Percentiles rank a stretch among this genome's conserved stretches.
These are phyloP conservation scores for Chiloscyllium plagiosum DNA, from an alignment of 2,113 vertebrate genomes.

Conservation along the genomic window DNA sequence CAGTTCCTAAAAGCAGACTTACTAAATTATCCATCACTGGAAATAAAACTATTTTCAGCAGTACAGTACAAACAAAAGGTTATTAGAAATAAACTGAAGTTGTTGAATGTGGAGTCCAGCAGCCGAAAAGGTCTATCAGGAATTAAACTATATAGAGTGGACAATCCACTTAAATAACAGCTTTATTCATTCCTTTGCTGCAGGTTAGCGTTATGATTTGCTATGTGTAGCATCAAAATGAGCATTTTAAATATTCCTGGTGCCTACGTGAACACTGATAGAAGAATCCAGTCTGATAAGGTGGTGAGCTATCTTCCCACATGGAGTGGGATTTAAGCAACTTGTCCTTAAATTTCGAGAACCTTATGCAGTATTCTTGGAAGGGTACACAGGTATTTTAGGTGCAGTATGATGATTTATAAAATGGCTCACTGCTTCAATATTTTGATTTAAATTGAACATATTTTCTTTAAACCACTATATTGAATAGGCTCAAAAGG, in stretches of 20 bases:
- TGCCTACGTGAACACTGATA: neutral
- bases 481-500: neutral
- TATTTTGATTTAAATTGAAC: neutral
- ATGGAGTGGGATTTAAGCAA: neutral
- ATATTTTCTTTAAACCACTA: neutral
- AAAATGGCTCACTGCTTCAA: neutral
- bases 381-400: neutral
- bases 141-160: neutral
- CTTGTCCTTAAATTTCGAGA: no score
- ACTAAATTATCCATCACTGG: neutral
- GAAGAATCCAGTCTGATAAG: neutral
- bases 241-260: neutral
- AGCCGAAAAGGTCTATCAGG: neutral
- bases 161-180: no score
- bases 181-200: no score
- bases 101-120: neutral
- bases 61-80: neutral
- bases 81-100: neutral
- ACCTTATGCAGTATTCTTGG: no score
- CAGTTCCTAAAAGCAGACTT: neutral
- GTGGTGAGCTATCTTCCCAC: neutral
- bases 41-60: neutral
- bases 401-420: neutral
- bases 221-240: neutral
- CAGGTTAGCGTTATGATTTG: neutral